Evolutionary conservation across 1,140 invertebrate species (phyloP).

Genomic region (Neodiprion fabricii): DNA sequence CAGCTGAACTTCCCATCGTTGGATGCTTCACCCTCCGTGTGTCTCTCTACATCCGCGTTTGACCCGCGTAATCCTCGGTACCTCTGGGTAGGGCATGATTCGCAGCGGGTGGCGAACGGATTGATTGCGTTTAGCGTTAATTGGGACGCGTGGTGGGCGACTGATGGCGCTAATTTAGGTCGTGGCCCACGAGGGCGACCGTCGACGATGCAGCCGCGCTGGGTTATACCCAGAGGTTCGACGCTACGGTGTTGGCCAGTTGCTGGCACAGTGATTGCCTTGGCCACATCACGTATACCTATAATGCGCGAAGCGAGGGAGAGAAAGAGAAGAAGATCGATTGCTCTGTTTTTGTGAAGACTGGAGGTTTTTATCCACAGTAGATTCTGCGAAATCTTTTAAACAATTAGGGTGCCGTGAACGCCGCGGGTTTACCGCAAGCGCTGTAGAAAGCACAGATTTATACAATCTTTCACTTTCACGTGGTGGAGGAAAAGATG

Average conservation of each 20-base stretch:
- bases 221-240: neutral
- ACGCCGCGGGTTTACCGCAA: no score
- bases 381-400: neutral
- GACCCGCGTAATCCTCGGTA: no score
- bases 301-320: neutral
- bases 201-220: neutral
- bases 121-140: neutral
- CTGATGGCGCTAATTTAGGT: neutral
- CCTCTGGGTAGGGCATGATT: neutral
- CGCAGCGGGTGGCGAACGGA: neutral
- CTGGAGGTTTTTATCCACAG: neutral
- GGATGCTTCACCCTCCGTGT: no score
- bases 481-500: no score
- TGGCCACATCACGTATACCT: neutral
- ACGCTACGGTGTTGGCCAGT: neutral
- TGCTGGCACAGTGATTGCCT: neutral
- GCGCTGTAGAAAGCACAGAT: no score
- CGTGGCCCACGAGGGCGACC: neutral
- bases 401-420: neutral
- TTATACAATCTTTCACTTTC: no score
- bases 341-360: neutral
- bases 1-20: no score
- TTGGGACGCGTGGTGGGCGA: slow-evolving; percentile 1
- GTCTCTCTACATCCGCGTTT: no score
- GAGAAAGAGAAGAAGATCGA: neutral